Conservation (phyloP, 2,797 vertebrate genomes). For the Hipposideros larvatus region DNA sequence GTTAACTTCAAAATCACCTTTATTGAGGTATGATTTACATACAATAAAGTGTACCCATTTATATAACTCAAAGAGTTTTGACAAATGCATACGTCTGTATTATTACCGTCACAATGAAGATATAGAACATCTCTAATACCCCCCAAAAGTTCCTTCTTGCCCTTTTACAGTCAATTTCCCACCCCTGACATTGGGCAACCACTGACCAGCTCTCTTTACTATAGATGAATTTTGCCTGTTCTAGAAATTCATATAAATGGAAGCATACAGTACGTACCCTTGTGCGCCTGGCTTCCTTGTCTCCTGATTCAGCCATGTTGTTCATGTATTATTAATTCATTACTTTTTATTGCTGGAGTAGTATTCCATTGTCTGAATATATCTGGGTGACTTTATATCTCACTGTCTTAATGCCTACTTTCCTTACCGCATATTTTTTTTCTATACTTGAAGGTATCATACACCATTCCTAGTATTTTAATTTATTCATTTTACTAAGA, state of each 20-base stretch:
- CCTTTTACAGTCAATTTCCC: neutral
- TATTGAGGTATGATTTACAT: neutral
- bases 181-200: neutral
- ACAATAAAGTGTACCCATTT: neutral
- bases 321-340: neutral
- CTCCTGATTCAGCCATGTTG: neutral
- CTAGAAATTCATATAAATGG: neutral
- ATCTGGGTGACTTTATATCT: neutral
- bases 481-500: neutral
- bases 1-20: neutral
- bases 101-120: neutral
- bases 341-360: neutral
- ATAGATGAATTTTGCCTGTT: neutral
- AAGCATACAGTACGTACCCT: neutral
- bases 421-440: neutral
- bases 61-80: neutral
- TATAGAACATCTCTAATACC: neutral
- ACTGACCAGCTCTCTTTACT: neutral
- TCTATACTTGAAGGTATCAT: neutral
- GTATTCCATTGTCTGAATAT: neutral
- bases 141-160: neutral
- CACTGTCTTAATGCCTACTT: neutral
- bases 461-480: conserved; percentile 10
- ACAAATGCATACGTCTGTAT: neutral
- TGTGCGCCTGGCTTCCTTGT: neutral